phyloP scores from a whole-genome alignment of 2,113 vertebrate genomes.

The Prionailurus bengalensis region DNA sequence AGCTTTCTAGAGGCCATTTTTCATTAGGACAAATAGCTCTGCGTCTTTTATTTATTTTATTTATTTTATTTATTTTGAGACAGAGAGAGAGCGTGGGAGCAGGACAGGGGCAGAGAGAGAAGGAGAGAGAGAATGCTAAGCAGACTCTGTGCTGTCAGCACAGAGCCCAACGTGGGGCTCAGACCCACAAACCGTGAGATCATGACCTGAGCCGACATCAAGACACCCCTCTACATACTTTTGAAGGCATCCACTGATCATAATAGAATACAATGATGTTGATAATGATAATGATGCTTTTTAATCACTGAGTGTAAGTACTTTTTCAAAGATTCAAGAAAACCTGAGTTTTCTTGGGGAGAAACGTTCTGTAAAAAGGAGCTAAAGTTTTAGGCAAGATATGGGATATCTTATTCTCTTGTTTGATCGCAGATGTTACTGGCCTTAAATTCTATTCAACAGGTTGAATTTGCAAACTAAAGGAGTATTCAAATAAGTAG shows the following conservation, averaged over 20 bases:
- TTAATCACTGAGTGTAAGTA: not conserved
- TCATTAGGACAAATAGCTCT: not conserved
- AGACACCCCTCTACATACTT: not conserved
- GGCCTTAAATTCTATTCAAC: conserved; percentile 42
- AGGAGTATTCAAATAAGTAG: conserved; percentile 34
- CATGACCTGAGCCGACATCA: too few species aligned
- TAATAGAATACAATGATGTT: not conserved
- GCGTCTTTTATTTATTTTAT: too few species aligned
- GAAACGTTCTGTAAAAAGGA: conserved; percentile 2
- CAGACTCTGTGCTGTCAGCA: too few species aligned
- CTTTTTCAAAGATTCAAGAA: conserved; percentile 56
- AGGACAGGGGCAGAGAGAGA: too few species aligned
- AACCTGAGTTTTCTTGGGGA: not conserved
- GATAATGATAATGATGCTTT: not conserved
- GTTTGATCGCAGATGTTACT: not conserved
- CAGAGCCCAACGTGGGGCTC: too few species aligned
- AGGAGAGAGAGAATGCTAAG: too few species aligned
- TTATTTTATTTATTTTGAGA: too few species aligned
- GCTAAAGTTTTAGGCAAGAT: not conserved
- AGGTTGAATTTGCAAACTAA: conserved; percentile 59
- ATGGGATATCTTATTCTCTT: not conserved
- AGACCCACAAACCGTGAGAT: too few species aligned
- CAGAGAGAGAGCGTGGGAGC: too few species aligned
- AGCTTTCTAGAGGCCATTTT: not conserved
- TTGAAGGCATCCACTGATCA: conserved; percentile 34